Evolutionary conservation across 2,888 invertebrate genomes (phyloP), one percentile per base, ranked within the genome.

Genomic region (Maniola hyperantus): DNA sequence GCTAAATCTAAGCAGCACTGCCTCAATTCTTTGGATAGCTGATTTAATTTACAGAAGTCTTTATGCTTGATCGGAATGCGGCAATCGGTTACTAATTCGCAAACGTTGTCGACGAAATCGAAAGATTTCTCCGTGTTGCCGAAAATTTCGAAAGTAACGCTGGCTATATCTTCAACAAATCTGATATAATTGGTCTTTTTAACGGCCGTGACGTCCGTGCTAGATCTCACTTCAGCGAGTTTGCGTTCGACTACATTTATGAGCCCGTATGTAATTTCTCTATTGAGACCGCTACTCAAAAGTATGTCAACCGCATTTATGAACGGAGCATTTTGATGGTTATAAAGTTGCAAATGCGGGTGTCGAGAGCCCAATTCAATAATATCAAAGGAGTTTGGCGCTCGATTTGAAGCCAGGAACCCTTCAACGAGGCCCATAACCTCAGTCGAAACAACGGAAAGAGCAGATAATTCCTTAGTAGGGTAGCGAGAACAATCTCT

Each of bases 351-450:
- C 36, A 93, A 75, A 68, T 92, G 92, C 5, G 92, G 90, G 68
- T 92, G 92, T 42, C 92, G 81, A 0, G 84, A 81, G 0, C 89
- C 87, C 34, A 93, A 73, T 69, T 93, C 92, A 61, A 92, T 88
- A 5, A 92, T 87, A 64, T 92, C 92, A 50, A 90, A 89, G 0
- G 92, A 91, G 69, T 92, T 91, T 0, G 92, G 92, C 4, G 91
- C 83, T 76, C 91, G 83, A 57, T 91, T 91, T 1, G 90, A 87
- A 8, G 92, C 89, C 6, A 93, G 76, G 74, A 95, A 95, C n/a
- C 93, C 93, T 76, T 94, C 94, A 0, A 94, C 93, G 0, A 94
- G 91, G 10, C 94, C 93, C 83, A 93, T 93, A 0, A 95, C 93
- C 77, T 94, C 93, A 0, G 94, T 93, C 0, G 94, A 91, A 39